A percentile compares a stretch with the other conserved stretches of the same genome.
Conservation (phyloP, 2,797 vertebrate genomes). For the Tamandua tetradactyla region DNA sequence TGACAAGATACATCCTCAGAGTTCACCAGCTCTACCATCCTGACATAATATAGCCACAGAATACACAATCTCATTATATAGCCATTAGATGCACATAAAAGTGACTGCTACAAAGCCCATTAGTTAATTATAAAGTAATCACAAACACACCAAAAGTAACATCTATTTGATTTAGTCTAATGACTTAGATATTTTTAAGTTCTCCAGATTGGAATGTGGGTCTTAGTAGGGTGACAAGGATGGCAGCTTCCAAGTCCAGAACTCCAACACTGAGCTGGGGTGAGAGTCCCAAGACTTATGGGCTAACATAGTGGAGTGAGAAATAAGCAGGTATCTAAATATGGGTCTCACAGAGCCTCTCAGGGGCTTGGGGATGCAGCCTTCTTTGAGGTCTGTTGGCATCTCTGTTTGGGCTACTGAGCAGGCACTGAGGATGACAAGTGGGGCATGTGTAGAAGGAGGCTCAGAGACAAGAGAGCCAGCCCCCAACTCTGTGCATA, state of each 20-base stretch:
- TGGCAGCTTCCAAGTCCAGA: background rate
- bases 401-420: background rate
- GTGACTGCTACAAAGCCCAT: slow-evolving; percentile 71
- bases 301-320: background rate
- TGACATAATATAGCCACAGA: slow-evolving; percentile 60
- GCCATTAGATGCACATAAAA: slow-evolving; percentile 77
- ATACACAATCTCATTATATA: slow-evolving; percentile 69
- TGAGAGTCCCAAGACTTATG: background rate
- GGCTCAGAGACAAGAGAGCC: background rate
- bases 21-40: slow-evolving; percentile 62
- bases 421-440: background rate
- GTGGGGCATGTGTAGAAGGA: background rate
- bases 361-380: background rate
- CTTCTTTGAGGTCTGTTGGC: no score
- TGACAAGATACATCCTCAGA: slow-evolving; percentile 49
- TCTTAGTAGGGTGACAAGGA: background rate
- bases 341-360: background rate
- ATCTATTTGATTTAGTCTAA: slow-evolving; percentile 80
- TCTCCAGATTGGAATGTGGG: background rate
- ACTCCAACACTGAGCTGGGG: no score
- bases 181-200: slow-evolving; percentile 67
- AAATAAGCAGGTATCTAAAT: background rate
- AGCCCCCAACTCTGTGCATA: background rate
- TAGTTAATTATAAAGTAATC: slow-evolving; percentile 82
- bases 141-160: slow-evolving; percentile 72